Evolutionary conservation across 2,113 vertebrate species (phyloP), one percentile per base, ranked within the genome.

Genomic region (Nanorana parkeri): DNA sequence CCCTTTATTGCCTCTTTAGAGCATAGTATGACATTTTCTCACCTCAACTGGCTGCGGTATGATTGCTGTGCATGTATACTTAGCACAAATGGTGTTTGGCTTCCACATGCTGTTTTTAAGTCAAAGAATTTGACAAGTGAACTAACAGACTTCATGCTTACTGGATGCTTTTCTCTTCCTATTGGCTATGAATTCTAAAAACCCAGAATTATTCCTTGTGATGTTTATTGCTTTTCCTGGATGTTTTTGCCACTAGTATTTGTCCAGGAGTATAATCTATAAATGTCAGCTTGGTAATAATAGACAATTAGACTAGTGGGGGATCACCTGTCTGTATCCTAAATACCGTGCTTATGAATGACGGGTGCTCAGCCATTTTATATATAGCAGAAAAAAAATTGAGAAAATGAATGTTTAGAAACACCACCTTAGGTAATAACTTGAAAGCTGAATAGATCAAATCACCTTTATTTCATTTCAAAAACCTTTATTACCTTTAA

Each of bases 101-200:
- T 5, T 32, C 29, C 5, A 5, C 29, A 32, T 32, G 29, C 5
- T n/a, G n/a, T n/a, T n/a, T n/a, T n/a, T 23, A 17, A 15, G 24
- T 77, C 41, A 36, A 29, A 32, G 52, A 24, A 24, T 77, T 52
- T 26, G 13, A 64, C 58, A 64, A 64, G 60, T 52, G 24, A n/a
- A 52, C 24, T 78, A 61, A 41, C 72, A 36, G 55, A 60, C 54
- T 60, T 29, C 54, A n/a, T 36, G 21, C 75, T 66, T 20, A 52
- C 21, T 77, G 61, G 47, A 78, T 32, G 17, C 17, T 52, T 21
- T 64, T n/a, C 16, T 65, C 8, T 3, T 65, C 61, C 13, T 78
- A 17, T 55, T 54, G 61, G 75, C 76, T 66, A 55, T 1, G 17
- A 32, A 2, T 65, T 8, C 17, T 28, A 51, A 67, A 51, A 23